These are phyloP conservation scores for Leptodactylus fuscus DNA, from an alignment of 2,113 vertebrate species.

Conservation along the genomic window DNA sequence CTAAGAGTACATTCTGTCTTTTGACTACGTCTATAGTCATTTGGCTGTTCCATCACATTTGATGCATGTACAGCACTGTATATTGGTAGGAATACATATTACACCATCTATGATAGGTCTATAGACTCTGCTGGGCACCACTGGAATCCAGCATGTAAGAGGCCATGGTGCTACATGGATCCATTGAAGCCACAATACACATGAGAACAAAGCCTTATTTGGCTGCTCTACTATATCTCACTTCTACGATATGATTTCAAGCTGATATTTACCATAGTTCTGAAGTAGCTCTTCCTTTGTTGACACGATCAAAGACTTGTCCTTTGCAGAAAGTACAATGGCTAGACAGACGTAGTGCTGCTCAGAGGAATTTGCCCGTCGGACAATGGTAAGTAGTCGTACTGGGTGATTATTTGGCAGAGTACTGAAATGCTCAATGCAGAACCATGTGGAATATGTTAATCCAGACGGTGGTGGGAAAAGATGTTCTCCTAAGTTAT, in stretches of 20 bases:
- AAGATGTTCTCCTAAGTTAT: slow-evolving; percentile 87
- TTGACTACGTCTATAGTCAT: too few species aligned
- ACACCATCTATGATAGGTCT: too few species aligned
- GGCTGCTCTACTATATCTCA: background rate
- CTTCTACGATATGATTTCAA: background rate
- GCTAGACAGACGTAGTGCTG: slow-evolving; percentile 95
- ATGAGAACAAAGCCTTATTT: too few species aligned
- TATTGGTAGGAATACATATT: too few species aligned
- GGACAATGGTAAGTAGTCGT: slow-evolving; percentile 88
- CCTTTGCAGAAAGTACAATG: slow-evolving; percentile 89
- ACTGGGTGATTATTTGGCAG: slow-evolving; percentile 87
- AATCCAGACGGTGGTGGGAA: slow-evolving; percentile 96
- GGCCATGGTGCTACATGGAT: too few species aligned
- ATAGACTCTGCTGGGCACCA: too few species aligned
- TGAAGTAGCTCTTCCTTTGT: slow-evolving; percentile 97
- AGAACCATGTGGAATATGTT: slow-evolving; percentile 96
- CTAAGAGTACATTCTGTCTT: too few species aligned
- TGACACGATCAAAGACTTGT: slow-evolving; percentile 91
- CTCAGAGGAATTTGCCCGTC: slow-evolving; percentile 91
- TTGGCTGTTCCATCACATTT: too few species aligned
- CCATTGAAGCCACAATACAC: too few species aligned
- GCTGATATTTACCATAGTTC: slow-evolving; percentile 80
- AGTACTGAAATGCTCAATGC: slow-evolving; percentile 89
- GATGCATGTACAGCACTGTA: too few species aligned
- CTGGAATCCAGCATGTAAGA: too few species aligned